Evolutionary conservation across 2,113 vertebrate genomes (phyloP), one percentile per base, ranked within the genome.

Genomic region (Sinocyclocheilus grahami): DNA sequence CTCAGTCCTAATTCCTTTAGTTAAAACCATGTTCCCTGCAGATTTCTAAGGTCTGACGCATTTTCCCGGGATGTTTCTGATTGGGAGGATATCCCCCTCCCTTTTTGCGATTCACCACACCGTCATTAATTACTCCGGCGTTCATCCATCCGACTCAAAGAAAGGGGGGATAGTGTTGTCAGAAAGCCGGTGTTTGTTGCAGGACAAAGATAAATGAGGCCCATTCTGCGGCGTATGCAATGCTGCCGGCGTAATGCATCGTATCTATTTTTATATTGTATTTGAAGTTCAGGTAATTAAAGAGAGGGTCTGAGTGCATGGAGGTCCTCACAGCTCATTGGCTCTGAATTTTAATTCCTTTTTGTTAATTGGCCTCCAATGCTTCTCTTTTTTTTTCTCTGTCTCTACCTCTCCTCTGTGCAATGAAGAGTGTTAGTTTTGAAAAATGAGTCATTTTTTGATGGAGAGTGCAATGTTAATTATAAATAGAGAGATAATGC

Each of bases 181-280:
- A 93, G 94, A 89, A 90, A 92, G 91, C 92, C 94, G 93, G 93
- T 91, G 93, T 96, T 96, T 94, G 93, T 80, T 94, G 92, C n/a
- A 91, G 93, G 96, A 97, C 96, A 97, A 97, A 95, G 96, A 98
- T 95, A 97, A 97, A 98, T 96, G 96, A 94, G 89, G 90, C 94
- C 91, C 95, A 94, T 94, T 95, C 92, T 90, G 90, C 90, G 94
- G 93, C 94, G 96, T 96, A 96, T 96, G 96, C 95, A 95, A 96
- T 94, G 92, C 93, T 96, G 94, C 93, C 95, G 94, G 92, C 94
- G 94, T 97, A 97, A 97, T 97, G 95, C 95, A 94, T 97, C 90
- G 90, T 96, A 96, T 97, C 96, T 96, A 92, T 96, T 96, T 96
- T 94, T 93, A 94, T 95, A 96, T 95, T 96, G 93, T 95, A 88